Percentiles rank a stretch among this genome's conserved stretches.
Evolutionary conservation across 2,113 vertebrate species (phyloP).

Genomic region (Garra rufa): DNA sequence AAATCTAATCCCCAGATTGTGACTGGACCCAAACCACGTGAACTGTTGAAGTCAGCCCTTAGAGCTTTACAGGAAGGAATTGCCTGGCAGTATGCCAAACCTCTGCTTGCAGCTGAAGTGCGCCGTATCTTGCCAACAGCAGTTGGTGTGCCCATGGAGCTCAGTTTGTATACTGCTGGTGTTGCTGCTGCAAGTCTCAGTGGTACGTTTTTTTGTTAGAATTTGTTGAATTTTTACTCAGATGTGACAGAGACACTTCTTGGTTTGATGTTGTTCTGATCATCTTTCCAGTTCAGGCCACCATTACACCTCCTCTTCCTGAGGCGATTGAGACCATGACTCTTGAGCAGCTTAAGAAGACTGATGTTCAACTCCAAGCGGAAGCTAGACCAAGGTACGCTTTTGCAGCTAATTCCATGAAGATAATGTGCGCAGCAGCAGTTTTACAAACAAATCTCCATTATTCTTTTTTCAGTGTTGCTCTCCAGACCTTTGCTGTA

Average conservation of each 20-base stretch:
- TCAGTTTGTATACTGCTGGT: constrained; percentile 70
- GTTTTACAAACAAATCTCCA: not conserved
- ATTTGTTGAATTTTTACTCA: not conserved
- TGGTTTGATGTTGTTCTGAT: not conserved
- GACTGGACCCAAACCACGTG: constrained; percentile 32
- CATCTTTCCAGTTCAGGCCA: no score
- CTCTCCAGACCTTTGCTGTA: constrained; percentile 72
- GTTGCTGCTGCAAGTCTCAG: constrained; percentile 65
- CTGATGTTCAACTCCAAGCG: constrained; percentile 65
- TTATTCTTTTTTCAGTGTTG: constrained; percentile 68
- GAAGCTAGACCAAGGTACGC: constrained; percentile 73
- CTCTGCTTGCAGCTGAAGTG: constrained; percentile 72
- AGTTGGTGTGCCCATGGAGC: constrained; percentile 80
- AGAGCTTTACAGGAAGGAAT: constrained; percentile 65
- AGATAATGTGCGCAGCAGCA: no score
- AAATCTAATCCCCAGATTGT: constrained; percentile 60
- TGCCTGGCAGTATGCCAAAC: constrained; percentile 66
- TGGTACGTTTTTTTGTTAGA: constrained; percentile 61
- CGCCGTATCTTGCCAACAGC: constrained; percentile 75
- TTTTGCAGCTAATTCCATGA: constrained; percentile 54
- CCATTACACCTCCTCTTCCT: no score
- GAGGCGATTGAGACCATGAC: no score
- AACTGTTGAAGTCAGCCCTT: constrained; percentile 46
- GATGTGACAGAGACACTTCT: not conserved
- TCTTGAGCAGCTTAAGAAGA: constrained; percentile 67